Evolutionary conservation across 2,888 invertebrate genomes (phyloP), one percentile per base, ranked within the genome.

Genomic region (Drosophila buzzatii): DNA sequence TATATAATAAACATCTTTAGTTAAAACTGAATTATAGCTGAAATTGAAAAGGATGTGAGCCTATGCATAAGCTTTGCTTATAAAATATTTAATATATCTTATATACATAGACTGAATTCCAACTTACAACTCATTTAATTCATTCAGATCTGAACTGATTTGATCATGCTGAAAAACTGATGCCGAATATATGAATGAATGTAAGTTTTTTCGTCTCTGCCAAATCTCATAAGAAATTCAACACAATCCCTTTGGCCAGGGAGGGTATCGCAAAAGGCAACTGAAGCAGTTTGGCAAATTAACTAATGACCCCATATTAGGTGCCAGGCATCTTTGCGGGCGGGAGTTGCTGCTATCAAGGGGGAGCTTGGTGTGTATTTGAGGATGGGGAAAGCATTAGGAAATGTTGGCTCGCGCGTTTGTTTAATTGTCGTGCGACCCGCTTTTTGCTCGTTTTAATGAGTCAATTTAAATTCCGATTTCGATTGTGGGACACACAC

Each of bases 391-490:
- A 2, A 33, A 49, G 55, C 39, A 55, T 55, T 51, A 10, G 47
- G 41, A 23, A 65, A 61, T 52, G 74, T 53, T 51, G 51, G 47
- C 27, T 47, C 81, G 55, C 72, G 73, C 82, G 78, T 76, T 88
- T 86, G 86, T 85, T 90, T 87, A 90, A 87, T 88, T 87, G 86
- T 90, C 85, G 82, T 72, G 85, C 87, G 89, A 79, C 89, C 82
- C 87, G 82, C 85, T 89, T 85, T 85, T 89, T 89, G 85, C 85
- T 76, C 74, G 71, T 85, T 87, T 89, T 90, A 87, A 87, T 87
- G 90, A 87, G 86, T 90, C 86, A 87, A 87, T 87, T 87, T 87
- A 90, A 87, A 87, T 87, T 90, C 90, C 83, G 81, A 90, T 87
- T 90, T 87, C 89, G 90, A 87, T 89, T 87, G 75, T 83, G 81